phyloP scores from a whole-genome alignment of 2,113 vertebrate species.

The Antechinus stuartii region DNA sequence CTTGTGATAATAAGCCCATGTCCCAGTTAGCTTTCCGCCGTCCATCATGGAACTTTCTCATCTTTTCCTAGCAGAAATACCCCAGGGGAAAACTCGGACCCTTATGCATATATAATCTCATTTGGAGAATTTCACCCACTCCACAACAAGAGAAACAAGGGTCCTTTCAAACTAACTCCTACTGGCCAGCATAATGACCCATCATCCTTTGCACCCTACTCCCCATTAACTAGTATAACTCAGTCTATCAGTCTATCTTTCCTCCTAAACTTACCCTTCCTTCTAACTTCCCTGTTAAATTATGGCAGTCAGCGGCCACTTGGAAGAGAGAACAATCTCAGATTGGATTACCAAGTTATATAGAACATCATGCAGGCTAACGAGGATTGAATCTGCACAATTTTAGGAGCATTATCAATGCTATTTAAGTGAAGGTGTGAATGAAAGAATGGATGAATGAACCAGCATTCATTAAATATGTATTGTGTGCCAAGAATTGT shows the following conservation, averaged over 20 bases:
- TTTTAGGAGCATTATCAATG: not conserved
- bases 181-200: not conserved
- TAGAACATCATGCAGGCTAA: not conserved
- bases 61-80: not conserved
- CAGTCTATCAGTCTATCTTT: not conserved
- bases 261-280: not conserved
- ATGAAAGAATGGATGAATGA: not conserved
- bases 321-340: not conserved
- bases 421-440: not conserved
- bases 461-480: not conserved
- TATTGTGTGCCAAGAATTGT: not conserved
- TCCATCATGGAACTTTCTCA: constrained; percentile 15
- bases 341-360: not conserved
- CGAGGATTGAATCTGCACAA: not conserved
- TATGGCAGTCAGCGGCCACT: not conserved
- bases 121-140: not conserved
- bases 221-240: not conserved
- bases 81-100: not conserved
- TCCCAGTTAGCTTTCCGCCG: not conserved
- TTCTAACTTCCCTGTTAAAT: not conserved
- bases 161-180: not conserved
- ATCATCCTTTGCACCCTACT: not conserved
- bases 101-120: not conserved
- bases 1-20: not conserved
- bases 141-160: not conserved